phyloP scores from a whole-genome alignment of 2,797 vertebrate species.

The Oreochromis grahami region DNA sequence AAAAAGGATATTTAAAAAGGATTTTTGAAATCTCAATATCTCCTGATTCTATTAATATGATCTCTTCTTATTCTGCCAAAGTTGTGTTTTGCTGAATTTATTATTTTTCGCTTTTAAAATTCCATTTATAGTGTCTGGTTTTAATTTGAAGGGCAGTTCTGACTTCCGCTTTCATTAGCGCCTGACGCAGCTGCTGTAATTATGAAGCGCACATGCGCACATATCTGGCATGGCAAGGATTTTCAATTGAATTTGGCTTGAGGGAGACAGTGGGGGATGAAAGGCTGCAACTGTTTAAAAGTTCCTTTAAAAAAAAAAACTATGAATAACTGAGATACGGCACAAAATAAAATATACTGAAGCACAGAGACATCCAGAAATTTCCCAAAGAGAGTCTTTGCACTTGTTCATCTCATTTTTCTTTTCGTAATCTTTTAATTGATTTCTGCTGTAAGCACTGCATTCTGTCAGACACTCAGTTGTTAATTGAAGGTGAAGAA shows the following conservation, averaged over 20 bases:
- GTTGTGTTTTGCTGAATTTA: background rate
- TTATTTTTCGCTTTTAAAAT: background rate
- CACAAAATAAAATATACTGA: background rate
- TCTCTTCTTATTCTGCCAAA: background rate
- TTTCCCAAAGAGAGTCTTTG: background rate
- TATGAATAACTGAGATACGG: background rate
- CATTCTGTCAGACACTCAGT: background rate
- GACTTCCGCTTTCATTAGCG: background rate
- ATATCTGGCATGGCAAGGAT: background rate
- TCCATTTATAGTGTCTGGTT: background rate
- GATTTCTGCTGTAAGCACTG: background rate
- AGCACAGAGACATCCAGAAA: background rate
- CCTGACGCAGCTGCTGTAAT: conserved; percentile 26
- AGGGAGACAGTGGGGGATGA: conserved; percentile 27
- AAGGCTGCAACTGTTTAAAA: background rate
- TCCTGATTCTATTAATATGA: background rate
- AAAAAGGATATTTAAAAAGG: background rate
- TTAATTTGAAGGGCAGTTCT: conserved; percentile 36
- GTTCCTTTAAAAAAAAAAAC: background rate
- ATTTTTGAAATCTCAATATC: background rate
- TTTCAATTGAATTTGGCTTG: conserved; percentile 25
- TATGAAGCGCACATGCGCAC: conserved; percentile 45
- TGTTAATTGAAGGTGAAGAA: background rate
- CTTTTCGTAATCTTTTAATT: background rate
- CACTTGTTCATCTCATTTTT: background rate